Evolutionary conservation across 2,797 vertebrate species (phyloP).

Genomic region (Mormyrus proboscirostris): DNA sequence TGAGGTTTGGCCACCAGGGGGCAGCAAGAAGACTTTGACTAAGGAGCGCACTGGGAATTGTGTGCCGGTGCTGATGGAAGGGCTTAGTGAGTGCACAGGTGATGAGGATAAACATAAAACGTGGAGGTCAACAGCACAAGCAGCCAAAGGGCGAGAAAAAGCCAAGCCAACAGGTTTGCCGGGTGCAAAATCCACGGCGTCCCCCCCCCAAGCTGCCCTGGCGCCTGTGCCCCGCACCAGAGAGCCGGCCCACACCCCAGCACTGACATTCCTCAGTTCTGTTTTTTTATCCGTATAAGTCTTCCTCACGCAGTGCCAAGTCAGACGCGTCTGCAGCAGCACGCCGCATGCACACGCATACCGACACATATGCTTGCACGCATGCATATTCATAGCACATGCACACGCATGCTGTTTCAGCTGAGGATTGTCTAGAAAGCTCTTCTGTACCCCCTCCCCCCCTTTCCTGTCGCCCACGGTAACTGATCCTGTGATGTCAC

Average conservation of each 20-base stretch:
- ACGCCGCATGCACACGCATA: slow-evolving; percentile 23
- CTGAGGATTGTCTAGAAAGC: slow-evolving; percentile 22
- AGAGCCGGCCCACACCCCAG: background rate
- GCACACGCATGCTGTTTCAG: background rate
- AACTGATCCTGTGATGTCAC: slow-evolving; percentile 44
- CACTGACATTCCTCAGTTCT: background rate
- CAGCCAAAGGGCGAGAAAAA: background rate
- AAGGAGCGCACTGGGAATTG: slow-evolving; percentile 8
- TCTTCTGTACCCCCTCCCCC: slow-evolving; percentile 20
- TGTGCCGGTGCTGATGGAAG: background rate
- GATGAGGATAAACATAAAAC: background rate
- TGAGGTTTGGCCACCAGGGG: slow-evolving; percentile 18
- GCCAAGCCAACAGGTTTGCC: background rate
- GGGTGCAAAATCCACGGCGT: background rate
- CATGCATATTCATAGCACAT: slow-evolving; percentile 33
- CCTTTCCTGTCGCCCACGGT: slow-evolving; percentile 14
- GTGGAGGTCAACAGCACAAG: background rate
- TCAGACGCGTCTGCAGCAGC: background rate
- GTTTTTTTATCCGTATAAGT: background rate
- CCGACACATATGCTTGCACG: slow-evolving; percentile 4
- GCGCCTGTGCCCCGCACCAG: background rate
- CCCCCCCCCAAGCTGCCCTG: background rate
- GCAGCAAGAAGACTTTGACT: slow-evolving; percentile 12
- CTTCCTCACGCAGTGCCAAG: background rate
- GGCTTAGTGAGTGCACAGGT: background rate